A percentile compares a stretch with the other conserved stretches of the same genome.
phyloP scores from a whole-genome alignment of 2,113 vertebrate genomes.

The Erythrocebus patas region DNA sequence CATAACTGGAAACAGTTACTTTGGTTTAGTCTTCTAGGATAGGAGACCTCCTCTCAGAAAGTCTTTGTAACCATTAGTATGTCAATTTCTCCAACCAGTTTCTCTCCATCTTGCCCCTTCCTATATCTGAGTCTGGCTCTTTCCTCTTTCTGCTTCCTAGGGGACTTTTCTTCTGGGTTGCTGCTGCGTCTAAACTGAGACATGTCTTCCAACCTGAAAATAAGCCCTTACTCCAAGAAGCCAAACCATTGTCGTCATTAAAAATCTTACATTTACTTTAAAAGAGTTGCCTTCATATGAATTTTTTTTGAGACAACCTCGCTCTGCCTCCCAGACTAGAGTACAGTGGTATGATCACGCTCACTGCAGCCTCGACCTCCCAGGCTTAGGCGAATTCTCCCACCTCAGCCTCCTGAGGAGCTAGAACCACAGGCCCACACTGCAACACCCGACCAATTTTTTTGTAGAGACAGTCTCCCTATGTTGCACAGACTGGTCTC shows the following conservation, averaged over 20 bases:
- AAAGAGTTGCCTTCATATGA: not conserved
- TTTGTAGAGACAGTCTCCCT: too few species aligned
- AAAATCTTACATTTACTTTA: conserved; percentile 7
- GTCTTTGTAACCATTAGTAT: not conserved
- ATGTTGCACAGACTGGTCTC: not conserved
- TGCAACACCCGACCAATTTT: too few species aligned
- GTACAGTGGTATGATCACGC: too few species aligned
- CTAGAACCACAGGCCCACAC: too few species aligned
- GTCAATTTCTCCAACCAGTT: not conserved
- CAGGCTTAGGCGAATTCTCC: too few species aligned
- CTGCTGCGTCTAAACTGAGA: not conserved
- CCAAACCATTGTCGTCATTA: not conserved
- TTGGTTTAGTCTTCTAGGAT: not conserved
- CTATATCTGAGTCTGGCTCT: not conserved
- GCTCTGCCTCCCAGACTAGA: too few species aligned
- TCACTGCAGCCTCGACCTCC: too few species aligned
- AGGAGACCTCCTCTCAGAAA: not conserved
- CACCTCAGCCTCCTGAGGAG: too few species aligned
- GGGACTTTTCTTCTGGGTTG: not conserved
- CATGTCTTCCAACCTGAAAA: not conserved
- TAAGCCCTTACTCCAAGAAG: not conserved
- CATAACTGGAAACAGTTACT: not conserved
- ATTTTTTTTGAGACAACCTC: not conserved
- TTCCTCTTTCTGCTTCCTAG: not conserved
- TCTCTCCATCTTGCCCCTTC: not conserved